Base-by-base conservation (phyloP, 2,797 vertebrate genomes). In the Champsocephalus gunnari region DNA sequence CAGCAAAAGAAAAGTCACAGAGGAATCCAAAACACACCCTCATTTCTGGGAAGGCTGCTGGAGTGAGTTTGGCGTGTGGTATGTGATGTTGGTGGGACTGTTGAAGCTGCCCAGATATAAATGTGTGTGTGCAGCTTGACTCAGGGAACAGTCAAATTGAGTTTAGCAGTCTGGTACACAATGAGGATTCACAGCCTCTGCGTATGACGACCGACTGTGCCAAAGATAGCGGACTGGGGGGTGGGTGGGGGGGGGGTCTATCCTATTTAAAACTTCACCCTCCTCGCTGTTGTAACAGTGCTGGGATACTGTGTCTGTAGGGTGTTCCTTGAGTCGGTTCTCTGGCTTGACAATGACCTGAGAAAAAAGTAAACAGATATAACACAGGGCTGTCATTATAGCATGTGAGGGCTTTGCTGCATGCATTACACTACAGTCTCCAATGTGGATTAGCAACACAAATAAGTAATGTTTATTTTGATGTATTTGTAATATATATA, bases 221-320 rank as follows among this genome's bases (percentile, higher is more conserved):
- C 94, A 94, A 90, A 93, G 89, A 94, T 91, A 92, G 92, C 85
- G 80, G 77, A 57, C 73, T 14, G 51, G 28, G 54, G 32, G 77
- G 63, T 58, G 3, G 21, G 21, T 19, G 21, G 21, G 16, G 61
- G 51, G 63, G 48, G 66, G 79, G 3, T 13, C 65, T 71, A 78
- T 88, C 86, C 93, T 93, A 93, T 95, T 94, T 95, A 93, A 93
- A 95, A 90, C 76, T 72, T 72, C 83, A 73, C 85, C 81, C 81
- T 90, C 82, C 81, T 79, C 24, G 62, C 59, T 49, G 21, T 85
- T 87, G 83, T 72, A 81, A 81, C 81, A 87, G 67, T 32, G 60
- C 64, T 66, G 64, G 62, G 88, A 85, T 83, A 87, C 64, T 78
- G 62, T 85, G 84, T 85, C 83, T 75, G 79, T 61, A 75, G 77